Percentiles rank a stretch among this genome's conserved stretches.
phyloP scores from a whole-genome alignment of 92 coral and sea anemone genomes.

The Bergia puertoricense region DNA sequence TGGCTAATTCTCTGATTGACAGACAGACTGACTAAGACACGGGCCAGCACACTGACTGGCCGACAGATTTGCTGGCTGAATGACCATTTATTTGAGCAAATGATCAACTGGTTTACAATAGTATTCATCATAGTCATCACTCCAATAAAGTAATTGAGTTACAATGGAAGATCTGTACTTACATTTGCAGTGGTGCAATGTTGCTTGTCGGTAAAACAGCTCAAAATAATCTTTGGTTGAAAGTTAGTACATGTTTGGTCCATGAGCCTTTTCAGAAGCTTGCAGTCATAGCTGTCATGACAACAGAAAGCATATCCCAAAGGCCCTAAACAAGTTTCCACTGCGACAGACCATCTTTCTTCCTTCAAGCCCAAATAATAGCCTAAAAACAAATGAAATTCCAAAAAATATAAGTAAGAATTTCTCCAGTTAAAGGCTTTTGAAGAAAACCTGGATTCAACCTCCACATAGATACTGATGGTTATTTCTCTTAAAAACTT shows the following conservation, averaged over 20 bases:
- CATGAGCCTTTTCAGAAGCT: not conserved
- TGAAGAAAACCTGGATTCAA: not conserved
- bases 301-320: slow-evolving; percentile 20
- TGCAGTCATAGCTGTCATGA: not conserved
- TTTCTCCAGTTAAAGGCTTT: not conserved
- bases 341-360: not conserved
- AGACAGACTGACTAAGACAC: too few species aligned
- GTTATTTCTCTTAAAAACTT: too few species aligned
- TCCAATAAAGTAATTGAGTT: not conserved
- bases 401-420: not conserved
- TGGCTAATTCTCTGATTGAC: too few species aligned
- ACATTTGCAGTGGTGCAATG: slow-evolving; percentile 11
- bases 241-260: slow-evolving; percentile 3
- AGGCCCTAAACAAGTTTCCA: slow-evolving; percentile 8
- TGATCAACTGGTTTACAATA: too few species aligned
- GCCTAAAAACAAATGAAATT: not conserved
- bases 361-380: not conserved
- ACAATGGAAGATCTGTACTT: not conserved
- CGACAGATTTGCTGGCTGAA: too few species aligned
- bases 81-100: too few species aligned
- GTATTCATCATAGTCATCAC: too few species aligned
- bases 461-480: not conserved
- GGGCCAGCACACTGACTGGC: too few species aligned
- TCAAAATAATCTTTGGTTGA: not conserved
- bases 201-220: not conserved